These are phyloP conservation scores for Psittacara wagleri DNA, from an alignment of 2,113 vertebrate genomes.

Conservation along the genomic window DNA sequence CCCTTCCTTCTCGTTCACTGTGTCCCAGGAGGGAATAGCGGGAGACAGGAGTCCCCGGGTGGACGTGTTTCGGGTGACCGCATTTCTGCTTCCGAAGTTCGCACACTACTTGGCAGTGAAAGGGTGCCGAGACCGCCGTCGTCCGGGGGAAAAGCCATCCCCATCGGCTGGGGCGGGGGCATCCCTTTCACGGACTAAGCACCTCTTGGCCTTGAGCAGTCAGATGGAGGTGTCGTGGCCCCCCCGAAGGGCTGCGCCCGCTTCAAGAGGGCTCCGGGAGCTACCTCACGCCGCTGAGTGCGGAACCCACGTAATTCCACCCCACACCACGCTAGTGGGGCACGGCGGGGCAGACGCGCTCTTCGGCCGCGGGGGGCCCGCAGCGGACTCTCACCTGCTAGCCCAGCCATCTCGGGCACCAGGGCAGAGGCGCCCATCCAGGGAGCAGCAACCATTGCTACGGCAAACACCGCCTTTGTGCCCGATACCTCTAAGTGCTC, in stretches of 20 bases:
- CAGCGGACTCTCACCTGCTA: not conserved
- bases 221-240: not conserved
- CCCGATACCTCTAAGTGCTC: not conserved
- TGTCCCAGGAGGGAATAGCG: not conserved
- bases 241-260: not conserved
- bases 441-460: not conserved
- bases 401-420: not conserved
- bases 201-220: not conserved
- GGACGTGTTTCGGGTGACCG: not conserved
- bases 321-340: not conserved
- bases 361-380: not conserved
- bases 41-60: accelerated
- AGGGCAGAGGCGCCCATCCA: not conserved
- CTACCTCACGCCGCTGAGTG: not conserved
- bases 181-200: not conserved
- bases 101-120: not conserved
- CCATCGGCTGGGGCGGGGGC: not conserved
- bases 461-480: not conserved
- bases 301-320: not conserved
- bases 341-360: not conserved
- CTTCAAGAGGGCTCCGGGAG: not conserved
- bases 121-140: not conserved
- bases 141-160: not conserved
- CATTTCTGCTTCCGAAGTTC: not conserved
- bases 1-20: not conserved